Evolutionary conservation across 1,140 invertebrate genomes (phyloP).

Genomic region (Drosophila micromelanica): DNA sequence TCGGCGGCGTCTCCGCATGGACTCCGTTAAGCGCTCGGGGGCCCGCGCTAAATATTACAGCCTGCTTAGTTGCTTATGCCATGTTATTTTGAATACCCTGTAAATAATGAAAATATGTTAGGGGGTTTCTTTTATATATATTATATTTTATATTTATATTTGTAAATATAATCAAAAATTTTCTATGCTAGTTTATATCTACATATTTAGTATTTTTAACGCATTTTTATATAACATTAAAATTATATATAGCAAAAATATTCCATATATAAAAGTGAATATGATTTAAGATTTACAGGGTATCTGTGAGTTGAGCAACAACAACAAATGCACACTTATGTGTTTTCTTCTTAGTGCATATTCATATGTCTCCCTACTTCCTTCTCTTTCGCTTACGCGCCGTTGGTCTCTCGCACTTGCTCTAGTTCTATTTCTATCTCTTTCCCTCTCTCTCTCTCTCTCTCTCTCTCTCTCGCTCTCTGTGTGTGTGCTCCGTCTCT

Average conservation of each 20-base stretch:
- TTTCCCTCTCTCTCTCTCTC: slow-evolving; percentile 1
- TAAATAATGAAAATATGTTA: not conserved
- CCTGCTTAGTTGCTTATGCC: slow-evolving; percentile 37
- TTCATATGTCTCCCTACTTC: slow-evolving; percentile 18
- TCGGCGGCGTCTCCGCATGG: not conserved
- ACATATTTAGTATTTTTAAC: too few species aligned
- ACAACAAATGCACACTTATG: not conserved
- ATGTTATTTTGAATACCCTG: slow-evolving; percentile 5
- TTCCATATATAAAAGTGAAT: too few species aligned
- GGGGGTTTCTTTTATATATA: too few species aligned
- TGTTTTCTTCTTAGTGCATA: slow-evolving; percentile 17
- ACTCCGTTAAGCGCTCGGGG: slow-evolving; percentile 67
- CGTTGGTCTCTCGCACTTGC: slow-evolving; percentile 1
- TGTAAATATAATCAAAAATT: too few species aligned
- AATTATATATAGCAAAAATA: too few species aligned
- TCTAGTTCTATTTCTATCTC: slow-evolving; percentile 6
- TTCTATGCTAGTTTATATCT: too few species aligned
- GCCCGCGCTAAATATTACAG: slow-evolving; percentile 69
- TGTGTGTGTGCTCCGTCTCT: slow-evolving; percentile 12
- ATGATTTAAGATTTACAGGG: too few species aligned
- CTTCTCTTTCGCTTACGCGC: not conserved
- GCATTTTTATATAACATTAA: too few species aligned
- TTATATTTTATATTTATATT: not conserved
- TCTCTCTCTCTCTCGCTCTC: too few species aligned
- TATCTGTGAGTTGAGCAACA: not conserved